These are phyloP conservation scores for Epinotia ramella DNA, from an alignment of 2,888 invertebrate genomes.

Conservation along the genomic window DNA sequence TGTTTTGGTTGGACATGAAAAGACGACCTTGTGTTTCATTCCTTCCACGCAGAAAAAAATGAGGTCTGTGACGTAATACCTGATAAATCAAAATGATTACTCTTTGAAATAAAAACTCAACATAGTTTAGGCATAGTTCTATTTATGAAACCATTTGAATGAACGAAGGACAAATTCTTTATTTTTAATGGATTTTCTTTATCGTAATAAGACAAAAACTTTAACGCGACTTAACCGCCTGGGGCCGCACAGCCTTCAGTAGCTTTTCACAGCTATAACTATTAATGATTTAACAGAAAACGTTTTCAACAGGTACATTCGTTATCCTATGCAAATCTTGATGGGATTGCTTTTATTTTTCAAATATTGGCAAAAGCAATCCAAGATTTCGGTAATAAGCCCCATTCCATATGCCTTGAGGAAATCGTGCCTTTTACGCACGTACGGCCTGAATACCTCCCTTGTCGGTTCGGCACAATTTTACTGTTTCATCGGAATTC, in stretches of 20 bases:
- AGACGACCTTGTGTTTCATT: not conserved
- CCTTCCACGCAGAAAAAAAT: not conserved
- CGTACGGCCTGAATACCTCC: conserved; percentile 28
- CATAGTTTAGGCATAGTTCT: no score
- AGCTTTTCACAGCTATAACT: not conserved
- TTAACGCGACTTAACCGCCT: no score
- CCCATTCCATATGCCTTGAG: conserved; percentile 29
- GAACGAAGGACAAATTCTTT: no score
- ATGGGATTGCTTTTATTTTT: conserved; percentile 22
- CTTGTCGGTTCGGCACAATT: conserved; percentile 29
- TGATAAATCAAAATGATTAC: no score
- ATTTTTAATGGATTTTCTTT: no score
- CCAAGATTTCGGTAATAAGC: conserved; percentile 31
- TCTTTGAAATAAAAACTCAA: no score
- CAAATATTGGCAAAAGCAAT: conserved; percentile 28
- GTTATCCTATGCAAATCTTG: conserved; percentile 7
- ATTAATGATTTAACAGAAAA: not conserved
- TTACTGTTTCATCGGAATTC: conserved; percentile 31
- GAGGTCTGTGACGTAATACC: no score
- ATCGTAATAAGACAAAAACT: no score
- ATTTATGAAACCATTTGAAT: no score
- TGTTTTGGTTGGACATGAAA: not conserved
- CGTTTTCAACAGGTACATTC: not conserved
- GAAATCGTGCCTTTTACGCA: conserved; percentile 38
- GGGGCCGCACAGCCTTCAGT: no score